Percentiles rank a stretch among this genome's conserved stretches.
Conservation (phyloP, 1,140 invertebrate genomes). For the Cyclina sinensis region DNA sequence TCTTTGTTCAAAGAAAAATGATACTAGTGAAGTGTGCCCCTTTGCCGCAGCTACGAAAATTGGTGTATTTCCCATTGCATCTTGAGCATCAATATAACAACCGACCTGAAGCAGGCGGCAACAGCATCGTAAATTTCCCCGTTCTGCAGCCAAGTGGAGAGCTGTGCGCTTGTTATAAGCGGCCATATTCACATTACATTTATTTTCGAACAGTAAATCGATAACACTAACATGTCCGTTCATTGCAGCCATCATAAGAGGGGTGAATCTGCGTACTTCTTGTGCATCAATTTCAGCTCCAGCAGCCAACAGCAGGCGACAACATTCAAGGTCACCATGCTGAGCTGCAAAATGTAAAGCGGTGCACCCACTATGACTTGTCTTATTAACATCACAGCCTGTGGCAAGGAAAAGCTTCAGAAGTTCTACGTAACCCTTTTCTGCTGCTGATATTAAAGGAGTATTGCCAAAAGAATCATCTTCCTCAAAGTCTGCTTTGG, state of each 20-base stretch:
- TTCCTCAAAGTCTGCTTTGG: conserved; percentile 83
- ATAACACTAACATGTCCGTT: conserved; percentile 81
- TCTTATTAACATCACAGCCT: conserved; percentile 88
- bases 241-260: conserved; percentile 85
- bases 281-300: conserved; percentile 84
- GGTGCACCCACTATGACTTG: conserved; percentile 84
- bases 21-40: conserved; percentile 77
- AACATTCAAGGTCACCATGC: conserved; percentile 80
- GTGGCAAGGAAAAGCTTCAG: conserved; percentile 92
- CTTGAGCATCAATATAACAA: conserved; percentile 81
- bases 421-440: conserved; percentile 94
- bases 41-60: conserved; percentile 80
- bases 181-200: conserved; percentile 83
- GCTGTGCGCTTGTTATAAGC: conserved; percentile 85
- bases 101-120: conserved; percentile 87
- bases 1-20: conserved; percentile 77
- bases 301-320: conserved; percentile 76
- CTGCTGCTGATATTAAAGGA: conserved; percentile 94
- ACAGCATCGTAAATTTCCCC: conserved; percentile 87
- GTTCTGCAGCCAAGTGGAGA: conserved; percentile 85
- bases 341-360: conserved; percentile 85
- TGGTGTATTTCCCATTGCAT: conserved; percentile 81
- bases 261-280: conserved; percentile 84
- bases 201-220: conserved; percentile 79
- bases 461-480: conserved; percentile 90